Base-by-base conservation (phyloP, 2,797 vertebrate genomes). In the Chaetodon trifasciatus region DNA sequence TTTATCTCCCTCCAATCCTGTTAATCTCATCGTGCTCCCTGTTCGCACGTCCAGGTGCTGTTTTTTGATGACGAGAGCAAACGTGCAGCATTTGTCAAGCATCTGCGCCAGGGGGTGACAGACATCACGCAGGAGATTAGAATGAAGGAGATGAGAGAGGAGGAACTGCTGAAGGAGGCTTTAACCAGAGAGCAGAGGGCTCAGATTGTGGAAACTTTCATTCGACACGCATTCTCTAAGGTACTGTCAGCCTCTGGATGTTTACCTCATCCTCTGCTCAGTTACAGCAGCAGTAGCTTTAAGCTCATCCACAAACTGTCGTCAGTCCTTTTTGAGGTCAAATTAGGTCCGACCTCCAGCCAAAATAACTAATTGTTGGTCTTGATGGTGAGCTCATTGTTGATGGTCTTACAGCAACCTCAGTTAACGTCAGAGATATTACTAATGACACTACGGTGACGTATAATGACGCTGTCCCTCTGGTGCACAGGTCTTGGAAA, bases 201-300 rank as follows among this genome's bases (percentile, higher is more conserved):
- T 76, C 87, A 96, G 83, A 97, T 97, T 85, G 94, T 99, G 88
- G 98, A 99, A 85, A 97, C 94, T 21, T 99, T 99, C 94, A 99
- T 99, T 83, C 96, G 98, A 76, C 97, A 97, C 5, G 96, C 97
- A 12, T 98, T 99, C 91, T 95, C 97, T 53, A 96, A 98, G 96
- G 98, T 99, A 92, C 39, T 13, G 40, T 78, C 73, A 81, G 63
- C 69, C 73, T 74, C 50, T 70, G 58, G 62, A 58, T 44, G 72
- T 83, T 91, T 83, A 87, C 76, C 74, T 88, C 86, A 88, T 52
- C 42, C 23, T 35, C 58, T 23, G 28, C 82, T 68, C 60, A 50
- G 28, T 40, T 50, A 68, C 68, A 62, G 75, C 64, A 3, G 66
- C 58, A 76, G 76, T 32, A 76, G 85, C 70, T 75, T 81, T 74